These are phyloP conservation scores for Agonopterix arenella DNA, from an alignment of 2,888 invertebrate species.

Conservation along the genomic window DNA sequence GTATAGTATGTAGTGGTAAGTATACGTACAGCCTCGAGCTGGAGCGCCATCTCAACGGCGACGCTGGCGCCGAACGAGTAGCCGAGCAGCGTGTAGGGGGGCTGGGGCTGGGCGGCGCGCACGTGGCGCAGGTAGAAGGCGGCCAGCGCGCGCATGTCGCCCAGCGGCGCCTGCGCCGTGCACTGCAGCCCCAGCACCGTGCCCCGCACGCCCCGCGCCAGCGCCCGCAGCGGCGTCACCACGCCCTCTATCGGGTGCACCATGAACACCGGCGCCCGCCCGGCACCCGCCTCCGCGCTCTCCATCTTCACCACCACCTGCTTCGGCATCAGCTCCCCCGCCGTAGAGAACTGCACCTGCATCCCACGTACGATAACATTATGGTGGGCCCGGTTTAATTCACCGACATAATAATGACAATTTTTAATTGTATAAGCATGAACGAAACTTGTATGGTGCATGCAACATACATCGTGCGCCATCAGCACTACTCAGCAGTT, in stretches of 20 bases:
- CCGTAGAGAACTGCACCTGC: conserved; percentile 51
- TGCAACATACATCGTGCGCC: too few relatives aligned
- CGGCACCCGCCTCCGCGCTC: conserved; percentile 63
- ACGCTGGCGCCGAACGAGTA: conserved; percentile 98
- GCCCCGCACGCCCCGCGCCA: conserved; percentile 84
- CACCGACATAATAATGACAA: too few relatives aligned
- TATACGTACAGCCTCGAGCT: conserved; percentile 76
- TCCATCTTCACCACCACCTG: conserved; percentile 82
- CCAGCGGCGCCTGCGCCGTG: conserved; percentile 84
- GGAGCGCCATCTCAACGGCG: conserved; percentile 95
- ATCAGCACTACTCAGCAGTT: too few relatives aligned
- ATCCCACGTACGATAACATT: background rate
- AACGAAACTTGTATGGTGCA: too few relatives aligned
- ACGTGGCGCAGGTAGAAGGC: conserved; percentile 84
- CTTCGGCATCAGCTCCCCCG: conserved; percentile 84
- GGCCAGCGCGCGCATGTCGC: conserved; percentile 84
- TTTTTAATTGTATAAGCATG: too few relatives aligned
- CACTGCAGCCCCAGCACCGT: conserved; percentile 95
- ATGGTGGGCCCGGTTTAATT: background rate
- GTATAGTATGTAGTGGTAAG: too few relatives aligned
- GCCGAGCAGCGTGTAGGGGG: conserved; percentile 93
- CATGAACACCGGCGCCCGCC: conserved; percentile 78
- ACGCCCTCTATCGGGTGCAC: conserved; percentile 95
- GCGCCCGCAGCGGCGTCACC: conserved; percentile 80
- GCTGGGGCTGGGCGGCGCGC: conserved; percentile 83